Percentiles rank a stretch among this genome's conserved stretches.
These are phyloP conservation scores for Siderastrea radians DNA, from an alignment of 92 coral and sea anemone species.

Conservation along the genomic window DNA sequence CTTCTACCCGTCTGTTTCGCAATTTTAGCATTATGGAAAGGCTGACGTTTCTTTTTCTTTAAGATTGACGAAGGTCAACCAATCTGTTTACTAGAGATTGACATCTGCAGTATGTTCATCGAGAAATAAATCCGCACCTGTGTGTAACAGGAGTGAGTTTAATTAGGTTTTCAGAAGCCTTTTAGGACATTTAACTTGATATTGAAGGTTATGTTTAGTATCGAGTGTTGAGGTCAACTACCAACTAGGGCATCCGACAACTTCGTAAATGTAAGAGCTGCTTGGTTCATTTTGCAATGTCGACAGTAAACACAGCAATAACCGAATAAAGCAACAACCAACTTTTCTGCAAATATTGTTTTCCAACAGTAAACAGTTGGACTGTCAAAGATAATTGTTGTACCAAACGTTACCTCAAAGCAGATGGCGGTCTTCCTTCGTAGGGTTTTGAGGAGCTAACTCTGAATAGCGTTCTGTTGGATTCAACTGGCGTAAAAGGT, in stretches of 20 bases:
- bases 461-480: conserved; percentile 89
- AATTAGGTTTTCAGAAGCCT: neutral
- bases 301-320: conserved; percentile 5
- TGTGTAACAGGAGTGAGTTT: neutral
- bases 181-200: no score
- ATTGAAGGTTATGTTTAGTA: neutral
- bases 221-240: neutral
- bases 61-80: neutral
- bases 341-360: neutral
- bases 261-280: neutral
- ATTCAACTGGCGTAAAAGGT: conserved; percentile 96
- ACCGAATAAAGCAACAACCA: conserved; percentile 2
- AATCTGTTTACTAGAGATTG: neutral
- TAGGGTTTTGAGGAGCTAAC: conserved; percentile 61
- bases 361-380: conserved; percentile 11
- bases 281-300: neutral
- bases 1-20: no score
- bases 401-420: conserved; percentile 77
- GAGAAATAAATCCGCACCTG: neutral
- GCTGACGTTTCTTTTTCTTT: neutral
- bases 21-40: no score
- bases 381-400: conserved; percentile 27
- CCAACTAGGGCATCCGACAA: neutral
- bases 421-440: conserved; percentile 96
- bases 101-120: no score